Percentiles rank a stretch among this genome's conserved stretches.
Conservation (phyloP, 2,797 vertebrate genomes). For the Pagetopsis macropterus region DNA sequence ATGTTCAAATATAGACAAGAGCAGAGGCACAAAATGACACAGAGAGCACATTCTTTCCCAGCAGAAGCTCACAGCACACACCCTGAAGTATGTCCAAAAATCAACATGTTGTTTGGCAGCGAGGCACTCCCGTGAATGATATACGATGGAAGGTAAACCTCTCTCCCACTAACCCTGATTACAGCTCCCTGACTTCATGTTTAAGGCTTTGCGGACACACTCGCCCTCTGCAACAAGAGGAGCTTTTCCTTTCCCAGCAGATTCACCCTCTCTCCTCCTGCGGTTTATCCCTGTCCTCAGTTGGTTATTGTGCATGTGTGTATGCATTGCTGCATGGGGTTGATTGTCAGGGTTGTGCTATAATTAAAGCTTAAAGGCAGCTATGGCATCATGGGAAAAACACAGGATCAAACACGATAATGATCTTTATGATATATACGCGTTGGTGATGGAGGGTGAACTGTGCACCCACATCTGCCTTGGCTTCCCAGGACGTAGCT, state of each 20-base stretch:
- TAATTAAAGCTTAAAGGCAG: slow-evolving; percentile 31
- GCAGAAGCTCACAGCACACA: slow-evolving; percentile 66
- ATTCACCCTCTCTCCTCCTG: slow-evolving; percentile 16
- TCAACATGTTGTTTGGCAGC: slow-evolving; percentile 54
- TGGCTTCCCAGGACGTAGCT: slow-evolving; percentile 21
- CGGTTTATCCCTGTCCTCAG: slow-evolving; percentile 24
- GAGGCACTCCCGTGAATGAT: slow-evolving; percentile 47
- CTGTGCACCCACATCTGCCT: slow-evolving; percentile 59
- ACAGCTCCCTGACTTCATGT: slow-evolving; percentile 27
- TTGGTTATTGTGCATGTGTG: slow-evolving; percentile 16
- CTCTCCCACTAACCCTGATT: slow-evolving; percentile 48
- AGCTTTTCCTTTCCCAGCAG: slow-evolving; percentile 24
- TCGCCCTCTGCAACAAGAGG: slow-evolving; percentile 32
- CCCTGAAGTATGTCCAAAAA: slow-evolving; percentile 58
- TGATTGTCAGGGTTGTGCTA: slow-evolving; percentile 22
- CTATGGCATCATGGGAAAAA: slow-evolving; percentile 29
- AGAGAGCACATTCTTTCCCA: slow-evolving; percentile 74
- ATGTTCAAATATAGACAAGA: slow-evolving; percentile 79
- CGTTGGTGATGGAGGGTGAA: not conserved
- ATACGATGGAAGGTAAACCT: slow-evolving; percentile 44
- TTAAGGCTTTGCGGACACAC: slow-evolving; percentile 37
- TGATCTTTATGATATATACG: slow-evolving; percentile 45
- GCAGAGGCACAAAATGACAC: slow-evolving; percentile 59
- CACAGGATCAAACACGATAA: slow-evolving; percentile 7
- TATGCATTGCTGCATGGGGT: slow-evolving; percentile 10